phyloP scores from a whole-genome alignment of 2,888 invertebrate species.

The Clistopyga incitator region DNA sequence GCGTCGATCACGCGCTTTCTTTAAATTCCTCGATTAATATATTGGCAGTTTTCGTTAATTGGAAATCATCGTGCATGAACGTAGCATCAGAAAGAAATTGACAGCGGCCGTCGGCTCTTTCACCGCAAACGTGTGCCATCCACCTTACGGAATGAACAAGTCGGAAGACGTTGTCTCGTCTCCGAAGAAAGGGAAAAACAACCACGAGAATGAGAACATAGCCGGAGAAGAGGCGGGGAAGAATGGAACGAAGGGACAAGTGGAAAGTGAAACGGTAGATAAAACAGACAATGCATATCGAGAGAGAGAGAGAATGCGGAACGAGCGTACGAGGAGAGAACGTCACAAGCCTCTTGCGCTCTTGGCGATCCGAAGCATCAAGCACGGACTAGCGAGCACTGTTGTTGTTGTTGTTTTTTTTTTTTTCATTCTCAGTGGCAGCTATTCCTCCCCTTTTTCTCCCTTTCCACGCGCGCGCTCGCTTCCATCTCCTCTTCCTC shows the following conservation, averaged over 20 bases:
- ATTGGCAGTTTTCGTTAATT: neutral
- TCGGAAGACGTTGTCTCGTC: conserved; percentile 3
- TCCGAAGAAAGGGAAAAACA: conserved; percentile 10
- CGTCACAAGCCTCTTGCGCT: conserved; percentile 12
- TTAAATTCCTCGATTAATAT: neutral
- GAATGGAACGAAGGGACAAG: conserved; percentile 57
- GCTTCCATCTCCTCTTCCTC: conserved; percentile 9
- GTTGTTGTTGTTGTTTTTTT: neutral
- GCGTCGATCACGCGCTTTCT: neutral
- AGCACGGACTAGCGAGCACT: neutral
- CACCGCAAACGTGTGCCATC: neutral
- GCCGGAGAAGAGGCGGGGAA: neutral
- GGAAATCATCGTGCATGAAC: neutral
- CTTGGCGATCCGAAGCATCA: neutral
- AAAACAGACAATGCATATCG: conserved; percentile 52
- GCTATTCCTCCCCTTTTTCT: neutral
- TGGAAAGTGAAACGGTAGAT: conserved; percentile 61
- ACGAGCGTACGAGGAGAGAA: neutral
- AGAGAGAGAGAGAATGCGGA: neutral
- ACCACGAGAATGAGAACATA: neutral
- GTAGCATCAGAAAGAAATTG: neutral
- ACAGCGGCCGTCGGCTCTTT: neutral
- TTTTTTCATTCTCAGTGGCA: neutral
- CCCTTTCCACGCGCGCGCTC: neutral
- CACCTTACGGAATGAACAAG: neutral